Conservation (phyloP, 2,888 invertebrate species). For the Harmothoe impar region DNA sequence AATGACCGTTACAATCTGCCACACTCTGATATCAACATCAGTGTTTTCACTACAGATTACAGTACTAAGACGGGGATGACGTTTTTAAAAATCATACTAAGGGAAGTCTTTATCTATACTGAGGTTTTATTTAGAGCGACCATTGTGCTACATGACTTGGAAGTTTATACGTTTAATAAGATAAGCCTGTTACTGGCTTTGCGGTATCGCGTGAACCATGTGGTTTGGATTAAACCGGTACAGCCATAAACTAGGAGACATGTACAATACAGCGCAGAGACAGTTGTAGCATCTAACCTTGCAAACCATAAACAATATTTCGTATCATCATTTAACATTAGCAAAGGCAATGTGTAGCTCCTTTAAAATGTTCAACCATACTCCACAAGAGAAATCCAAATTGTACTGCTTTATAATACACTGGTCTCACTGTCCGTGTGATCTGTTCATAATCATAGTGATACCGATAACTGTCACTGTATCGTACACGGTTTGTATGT, state of each 20-base stretch:
- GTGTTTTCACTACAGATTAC: not conserved
- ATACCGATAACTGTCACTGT: not conserved
- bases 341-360: not conserved
- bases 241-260: no score
- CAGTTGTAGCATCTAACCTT: no score
- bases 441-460: not conserved
- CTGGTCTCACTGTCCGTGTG: no score
- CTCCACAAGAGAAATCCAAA: slow-evolving; percentile 3
- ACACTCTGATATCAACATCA: slow-evolving; percentile 13
- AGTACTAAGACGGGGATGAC: not conserved
- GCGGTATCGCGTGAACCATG: no score
- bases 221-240: no score
- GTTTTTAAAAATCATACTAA: not conserved
- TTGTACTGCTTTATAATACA: not conserved
- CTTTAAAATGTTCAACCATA: slow-evolving; percentile 17
- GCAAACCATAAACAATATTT: not conserved
- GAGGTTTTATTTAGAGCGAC: no score
- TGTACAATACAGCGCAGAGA: no score
- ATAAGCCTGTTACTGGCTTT: no score
- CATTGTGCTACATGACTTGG: no score
- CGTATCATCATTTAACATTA: not conserved
- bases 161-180: no score
- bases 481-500: not conserved
- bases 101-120: no score
- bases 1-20: not conserved